Evolutionary conservation across 2,888 invertebrate genomes (phyloP), one percentile per base, ranked within the genome.

Genomic region (Agonopterix heracliana): DNA sequence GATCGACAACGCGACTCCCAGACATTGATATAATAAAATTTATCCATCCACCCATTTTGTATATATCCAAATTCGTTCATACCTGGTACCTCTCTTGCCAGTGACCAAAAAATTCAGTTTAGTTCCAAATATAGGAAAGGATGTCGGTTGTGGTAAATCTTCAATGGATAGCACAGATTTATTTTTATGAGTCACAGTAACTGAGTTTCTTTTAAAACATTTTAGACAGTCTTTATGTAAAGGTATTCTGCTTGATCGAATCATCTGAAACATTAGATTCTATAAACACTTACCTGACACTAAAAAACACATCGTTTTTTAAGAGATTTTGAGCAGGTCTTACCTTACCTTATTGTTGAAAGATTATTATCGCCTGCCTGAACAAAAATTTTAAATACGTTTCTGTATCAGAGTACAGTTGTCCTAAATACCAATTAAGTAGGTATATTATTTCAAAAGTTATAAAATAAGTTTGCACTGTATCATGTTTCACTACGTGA

Each of bases 61-160:
- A 38, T 4, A n/a, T 38, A 38, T 10, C n/a, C 3, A 10, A n/a
- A n/a, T 38, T n/a, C 36, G 36, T 7, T 36, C n/a, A n/a, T n/a
- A n/a, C 38, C 9, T n/a, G 5, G 38, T 38, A n/a, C n/a, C n/a
- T 48, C 81, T 80, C 53, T 77, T 71, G 38, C 86, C 85, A 50
- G 78, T 69, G 11, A 64, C 56, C 34, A 80, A 66, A 45, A 91
- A 76, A 57, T 90, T 85, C 51, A 90, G 68, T 57, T 85, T 81
- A n/a, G 90, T 90, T 1, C 91, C 91, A 53, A 91, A 57, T 17
- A 90, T 3, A 2, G 91, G 91, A 46, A 91, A 63, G 38, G 85
- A 75, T 68, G 68, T 88, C 9, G 90, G 82, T 55, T 73, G 77
- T 2, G 91, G 91, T 64, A 91, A 89, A 48, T 84, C 73, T 41